Conservation (phyloP, 2,113 vertebrate genomes). For the Hipposideros armiger region DNA sequence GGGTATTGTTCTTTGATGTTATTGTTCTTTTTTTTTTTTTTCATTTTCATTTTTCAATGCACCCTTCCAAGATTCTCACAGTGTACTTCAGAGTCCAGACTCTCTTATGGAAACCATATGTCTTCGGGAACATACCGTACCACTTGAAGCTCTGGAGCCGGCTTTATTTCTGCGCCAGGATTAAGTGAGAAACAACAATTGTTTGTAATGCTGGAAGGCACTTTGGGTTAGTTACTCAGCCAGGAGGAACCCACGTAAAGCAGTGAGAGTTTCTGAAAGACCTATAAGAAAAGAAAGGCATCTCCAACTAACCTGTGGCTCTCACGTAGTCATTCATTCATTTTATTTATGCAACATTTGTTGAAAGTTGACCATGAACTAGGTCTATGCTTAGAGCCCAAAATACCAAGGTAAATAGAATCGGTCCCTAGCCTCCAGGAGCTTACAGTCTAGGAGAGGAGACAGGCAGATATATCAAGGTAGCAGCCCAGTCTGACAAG, state of each 20-base stretch:
- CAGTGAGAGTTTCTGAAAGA: not conserved
- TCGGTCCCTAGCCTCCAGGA: not conserved
- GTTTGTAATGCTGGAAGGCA: not conserved
- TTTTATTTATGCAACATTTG: not conserved
- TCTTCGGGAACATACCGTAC: slow-evolving; percentile 53
- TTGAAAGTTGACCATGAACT: not conserved
- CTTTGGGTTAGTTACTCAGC: not conserved
- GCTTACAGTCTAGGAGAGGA: not conserved
- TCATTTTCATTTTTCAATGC: slow-evolving; percentile 56
- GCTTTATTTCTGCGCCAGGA: slow-evolving; percentile 52
- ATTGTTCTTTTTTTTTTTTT: not conserved
- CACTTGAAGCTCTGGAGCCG: slow-evolving; percentile 4
- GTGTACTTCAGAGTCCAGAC: slow-evolving; percentile 38
- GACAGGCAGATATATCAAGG: not conserved
- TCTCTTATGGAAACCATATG: slow-evolving; percentile 77
- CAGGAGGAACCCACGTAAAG: not conserved
- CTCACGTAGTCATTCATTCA: not conserved
- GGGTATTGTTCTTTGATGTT: slow-evolving; percentile 54
- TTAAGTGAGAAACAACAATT: slow-evolving; percentile 51
- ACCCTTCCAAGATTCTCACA: slow-evolving; percentile 51
- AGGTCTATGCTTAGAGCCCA: not conserved
- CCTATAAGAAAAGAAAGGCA: not conserved
- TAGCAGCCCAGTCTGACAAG: not conserved
- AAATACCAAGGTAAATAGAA: not conserved
- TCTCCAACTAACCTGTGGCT: not conserved